These are phyloP conservation scores for Anarhynchus alexandrinus DNA, from an alignment of 2,113 vertebrate species.

Conservation along the genomic window DNA sequence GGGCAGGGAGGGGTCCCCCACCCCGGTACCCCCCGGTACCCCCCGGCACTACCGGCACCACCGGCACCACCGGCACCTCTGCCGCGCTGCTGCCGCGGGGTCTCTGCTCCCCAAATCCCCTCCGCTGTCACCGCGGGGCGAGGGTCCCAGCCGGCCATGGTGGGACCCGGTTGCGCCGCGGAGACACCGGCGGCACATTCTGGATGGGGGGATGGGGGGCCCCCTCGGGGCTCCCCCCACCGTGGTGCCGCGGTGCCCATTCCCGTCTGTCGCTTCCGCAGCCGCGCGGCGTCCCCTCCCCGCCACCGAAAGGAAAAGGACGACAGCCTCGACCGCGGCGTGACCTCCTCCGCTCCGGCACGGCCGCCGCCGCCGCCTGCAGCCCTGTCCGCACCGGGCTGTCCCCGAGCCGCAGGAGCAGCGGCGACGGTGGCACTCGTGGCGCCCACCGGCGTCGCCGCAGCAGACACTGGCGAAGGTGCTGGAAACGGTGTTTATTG, in stretches of 20 bases:
- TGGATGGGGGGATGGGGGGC: not conserved
- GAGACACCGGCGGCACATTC: not conserved
- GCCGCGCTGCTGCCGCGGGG: too few species aligned
- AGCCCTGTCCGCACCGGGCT: too few species aligned
- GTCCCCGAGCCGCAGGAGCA: not conserved
- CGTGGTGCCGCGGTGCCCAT: not conserved
- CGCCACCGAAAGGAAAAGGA: not conserved
- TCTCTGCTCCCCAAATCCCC: not conserved
- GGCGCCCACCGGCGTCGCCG: accelerated
- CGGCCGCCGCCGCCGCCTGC: not conserved
- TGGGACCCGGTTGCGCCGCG: too few species aligned
- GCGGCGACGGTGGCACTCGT: accelerated
- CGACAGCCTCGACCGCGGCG: accelerated
- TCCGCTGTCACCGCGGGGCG: accelerated
- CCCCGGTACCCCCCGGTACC: too few species aligned
- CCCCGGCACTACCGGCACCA: too few species aligned
- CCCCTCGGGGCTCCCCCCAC: not conserved
- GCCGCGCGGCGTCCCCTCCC: not conserved
- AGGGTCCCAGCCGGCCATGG: not conserved
- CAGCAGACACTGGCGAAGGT: accelerated
- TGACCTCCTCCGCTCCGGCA: too few species aligned
- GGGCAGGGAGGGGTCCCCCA: not conserved
- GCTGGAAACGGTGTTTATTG: not conserved
- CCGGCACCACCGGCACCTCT: too few species aligned
- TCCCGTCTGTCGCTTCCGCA: not conserved